Evolutionary conservation across 2,888 invertebrate species (phyloP).

Genomic region (Pseudanteris insignis): DNA sequence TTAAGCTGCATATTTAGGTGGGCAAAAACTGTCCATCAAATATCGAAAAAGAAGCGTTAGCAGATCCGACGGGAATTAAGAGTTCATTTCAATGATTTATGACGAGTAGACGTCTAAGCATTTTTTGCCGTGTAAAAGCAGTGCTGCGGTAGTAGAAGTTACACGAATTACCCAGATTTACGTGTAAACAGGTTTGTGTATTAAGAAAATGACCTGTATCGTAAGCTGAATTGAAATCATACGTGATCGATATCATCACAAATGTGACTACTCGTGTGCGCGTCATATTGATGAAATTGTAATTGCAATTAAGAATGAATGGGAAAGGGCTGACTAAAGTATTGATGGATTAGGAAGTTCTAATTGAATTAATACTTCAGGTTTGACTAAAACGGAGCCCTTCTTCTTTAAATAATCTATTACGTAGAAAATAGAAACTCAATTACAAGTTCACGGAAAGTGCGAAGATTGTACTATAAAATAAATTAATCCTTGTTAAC

Average conservation of each 20-base stretch:
- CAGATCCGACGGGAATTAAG: conserved; percentile 35
- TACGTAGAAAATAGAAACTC: no score
- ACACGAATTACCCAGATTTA: conserved; percentile 7
- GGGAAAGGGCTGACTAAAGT: neutral
- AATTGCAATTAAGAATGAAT: conserved; percentile 15
- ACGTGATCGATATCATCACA: conserved; percentile 13
- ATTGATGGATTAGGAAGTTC: no score
- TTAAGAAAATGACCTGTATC: conserved; percentile 11
- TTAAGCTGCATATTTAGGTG: neutral
- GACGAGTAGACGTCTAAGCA: neutral
- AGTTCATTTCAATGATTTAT: conserved; percentile 35
- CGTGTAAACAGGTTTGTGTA: conserved; percentile 4
- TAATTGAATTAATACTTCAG: no score
- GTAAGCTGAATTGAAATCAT: conserved; percentile 9
- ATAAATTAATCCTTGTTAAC: no score
- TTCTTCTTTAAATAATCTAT: no score
- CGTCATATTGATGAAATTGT: neutral
- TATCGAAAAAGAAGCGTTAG: conserved; percentile 16
- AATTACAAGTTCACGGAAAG: no score
- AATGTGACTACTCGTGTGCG: conserved; percentile 10
- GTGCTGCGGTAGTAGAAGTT: no score
- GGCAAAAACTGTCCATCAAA: no score
- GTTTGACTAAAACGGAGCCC: no score
- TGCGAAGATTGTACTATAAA: no score
- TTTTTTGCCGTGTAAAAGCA: no score